A percentile compares a stretch with the other conserved stretches of the same genome.
These are phyloP conservation scores for Zele albiditarsus DNA, from an alignment of 2,888 invertebrate species.

Conservation along the genomic window DNA sequence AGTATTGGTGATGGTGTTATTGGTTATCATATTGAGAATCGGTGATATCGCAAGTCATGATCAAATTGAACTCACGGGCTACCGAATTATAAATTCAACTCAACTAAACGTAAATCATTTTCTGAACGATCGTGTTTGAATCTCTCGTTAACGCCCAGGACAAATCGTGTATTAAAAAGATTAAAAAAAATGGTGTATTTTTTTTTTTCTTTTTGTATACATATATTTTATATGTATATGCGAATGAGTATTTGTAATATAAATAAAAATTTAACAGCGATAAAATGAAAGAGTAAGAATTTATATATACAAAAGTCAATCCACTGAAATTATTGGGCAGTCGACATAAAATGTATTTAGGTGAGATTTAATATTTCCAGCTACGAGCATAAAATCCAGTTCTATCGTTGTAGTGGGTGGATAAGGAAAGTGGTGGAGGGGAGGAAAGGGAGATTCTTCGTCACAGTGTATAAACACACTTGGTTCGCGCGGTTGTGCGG, in stretches of 20 bases:
- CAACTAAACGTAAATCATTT: constrained; percentile 28
- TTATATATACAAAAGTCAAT: constrained; percentile 16
- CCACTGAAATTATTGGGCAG: constrained; percentile 66
- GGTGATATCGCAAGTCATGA: constrained; percentile 58
- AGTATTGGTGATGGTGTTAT: background rate
- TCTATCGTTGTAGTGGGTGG: constrained; percentile 50
- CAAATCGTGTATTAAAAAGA: constrained; percentile 21
- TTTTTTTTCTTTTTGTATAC: background rate
- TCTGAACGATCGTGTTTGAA: constrained; percentile 21
- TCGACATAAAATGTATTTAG: constrained; percentile 71
- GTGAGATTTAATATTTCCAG: constrained; percentile 73
- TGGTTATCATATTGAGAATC: constrained; percentile 21
- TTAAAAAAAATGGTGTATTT: background rate
- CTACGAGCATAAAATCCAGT: constrained; percentile 66
- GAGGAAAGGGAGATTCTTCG: constrained; percentile 16
- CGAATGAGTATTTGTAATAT: background rate
- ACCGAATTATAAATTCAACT: constrained; percentile 62
- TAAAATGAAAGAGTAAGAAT: background rate
- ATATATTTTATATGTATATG: background rate
- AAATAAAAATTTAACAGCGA: too few species aligned
- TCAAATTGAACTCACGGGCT: constrained; percentile 62
- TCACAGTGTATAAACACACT: background rate
- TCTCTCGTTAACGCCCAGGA: constrained; percentile 40
- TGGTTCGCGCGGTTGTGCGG: background rate
- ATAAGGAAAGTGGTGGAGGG: constrained; percentile 41